A percentile compares a stretch with the other conserved stretches of the same genome.
Evolutionary conservation across 2,797 vertebrate genomes (phyloP).

Genomic region (Paramormyrops hopkinsi): DNA sequence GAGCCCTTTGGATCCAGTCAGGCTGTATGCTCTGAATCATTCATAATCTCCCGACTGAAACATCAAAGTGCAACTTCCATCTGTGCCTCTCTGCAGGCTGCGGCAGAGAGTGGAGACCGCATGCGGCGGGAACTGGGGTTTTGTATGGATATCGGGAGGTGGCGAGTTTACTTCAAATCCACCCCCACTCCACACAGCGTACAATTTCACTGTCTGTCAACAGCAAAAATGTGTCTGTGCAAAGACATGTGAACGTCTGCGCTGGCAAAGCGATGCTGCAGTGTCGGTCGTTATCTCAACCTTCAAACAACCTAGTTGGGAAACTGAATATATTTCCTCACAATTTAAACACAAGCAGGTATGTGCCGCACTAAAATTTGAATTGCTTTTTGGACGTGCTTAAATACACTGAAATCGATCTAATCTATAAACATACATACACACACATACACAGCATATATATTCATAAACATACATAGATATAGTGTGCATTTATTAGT

Average conservation of each 20-base stretch:
- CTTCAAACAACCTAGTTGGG: background rate
- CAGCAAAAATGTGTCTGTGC: background rate
- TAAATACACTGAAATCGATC: background rate
- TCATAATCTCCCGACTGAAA: constrained; percentile 6
- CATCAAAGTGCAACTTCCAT: background rate
- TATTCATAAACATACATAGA: background rate
- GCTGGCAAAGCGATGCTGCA: background rate
- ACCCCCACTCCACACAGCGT: background rate
- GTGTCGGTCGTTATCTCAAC: background rate
- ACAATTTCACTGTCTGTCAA: background rate
- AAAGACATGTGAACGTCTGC: background rate
- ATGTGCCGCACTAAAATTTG: background rate
- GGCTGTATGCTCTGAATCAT: constrained; percentile 1
- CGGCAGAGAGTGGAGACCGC: background rate
- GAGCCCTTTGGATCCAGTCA: background rate
- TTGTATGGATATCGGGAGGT: background rate
- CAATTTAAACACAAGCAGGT: background rate
- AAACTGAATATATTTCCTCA: background rate
- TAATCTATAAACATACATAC: background rate
- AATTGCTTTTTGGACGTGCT: background rate
- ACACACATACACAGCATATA: background rate
- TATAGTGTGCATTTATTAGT: background rate
- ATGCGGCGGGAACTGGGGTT: background rate
- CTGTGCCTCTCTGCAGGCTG: background rate
- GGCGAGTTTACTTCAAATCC: background rate